Base-by-base conservation (phyloP, 2,888 invertebrate species). In the Enoplolaimus lenunculus region DNA sequence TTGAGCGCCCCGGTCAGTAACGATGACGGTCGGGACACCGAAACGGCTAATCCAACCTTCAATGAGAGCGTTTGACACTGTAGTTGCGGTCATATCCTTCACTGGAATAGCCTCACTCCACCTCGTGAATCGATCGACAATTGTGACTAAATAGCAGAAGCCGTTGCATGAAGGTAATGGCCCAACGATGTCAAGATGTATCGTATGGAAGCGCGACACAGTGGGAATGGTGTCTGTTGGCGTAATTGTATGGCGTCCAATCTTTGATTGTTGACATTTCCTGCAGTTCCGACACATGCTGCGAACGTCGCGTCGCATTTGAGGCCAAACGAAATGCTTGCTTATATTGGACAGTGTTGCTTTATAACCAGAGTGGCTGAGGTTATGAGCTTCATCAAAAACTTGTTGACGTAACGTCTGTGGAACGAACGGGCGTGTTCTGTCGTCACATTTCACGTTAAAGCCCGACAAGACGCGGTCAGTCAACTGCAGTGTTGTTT, bases 51-150 rank as follows among this genome's bases (percentile, higher is more conserved):
- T 31, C 67, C 67, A 66, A 21, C 34, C 33, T n/a, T 31, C n/a
- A 26, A 66, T 33, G 13, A n/a, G n/a, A 31, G 31, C 33, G 31
- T 34, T 16, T n/a, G 67, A 31, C 7, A 66, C 67, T 34, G 67
- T 33, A 34, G 31, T 34, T 26, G 67, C 34, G 67, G 31, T n/a
- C 33, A 34, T 34, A 34, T 31, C n/a, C 33, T 29, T n/a, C 2
- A 66, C 31, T 66, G 31, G 67, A 30, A 66, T 34, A 2, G 67
- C 67, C 34, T 66, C 67, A 66, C 31, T 34, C 67, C 67, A 66
- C n/a, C 67, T 21, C 7, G 2, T 66, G 34, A 66, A 66, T 34
- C 67, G 30, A n/a, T 66, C 67, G 16, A 66, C 34, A 34, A 34
- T 34, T 30, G 67, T 66, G n/a, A 66, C n/a, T 34, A 66, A 66